Evolutionary conservation across 2,113 vertebrate genomes (phyloP).

Genomic region (Rhineura floridana): DNA sequence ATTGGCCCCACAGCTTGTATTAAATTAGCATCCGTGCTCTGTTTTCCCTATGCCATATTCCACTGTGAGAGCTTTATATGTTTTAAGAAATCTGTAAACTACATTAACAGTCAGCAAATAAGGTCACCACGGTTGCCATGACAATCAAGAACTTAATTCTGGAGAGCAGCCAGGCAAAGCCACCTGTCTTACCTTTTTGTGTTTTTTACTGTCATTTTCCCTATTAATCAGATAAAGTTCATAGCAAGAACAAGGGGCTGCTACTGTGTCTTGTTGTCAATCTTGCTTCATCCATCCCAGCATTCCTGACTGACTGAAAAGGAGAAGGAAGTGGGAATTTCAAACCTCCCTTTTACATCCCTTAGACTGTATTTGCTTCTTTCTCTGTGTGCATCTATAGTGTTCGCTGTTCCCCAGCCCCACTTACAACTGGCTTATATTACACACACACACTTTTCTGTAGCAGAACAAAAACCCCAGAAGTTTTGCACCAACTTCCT

Average conservation of each 20-base stretch:
- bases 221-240: neutral
- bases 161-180: neutral
- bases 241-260: neutral
- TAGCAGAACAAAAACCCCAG: neutral
- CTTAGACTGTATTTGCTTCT: too few species aligned
- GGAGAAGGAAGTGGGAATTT: neutral
- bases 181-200: neutral
- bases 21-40: neutral
- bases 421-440: too few species aligned
- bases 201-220: neutral
- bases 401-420: neutral
- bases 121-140: neutral
- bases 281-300: neutral
- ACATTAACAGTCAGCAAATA: conserved; percentile 8
- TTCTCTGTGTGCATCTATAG: neutral
- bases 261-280: neutral
- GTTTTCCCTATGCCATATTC: neutral
- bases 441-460: too few species aligned
- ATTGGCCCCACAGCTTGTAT: neutral
- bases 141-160: too few species aligned
- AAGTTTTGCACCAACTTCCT: neutral
- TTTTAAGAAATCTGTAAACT: conserved; percentile 25
- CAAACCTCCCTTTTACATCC: neutral
- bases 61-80: neutral
- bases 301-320: neutral